Evolutionary conservation across 2,888 invertebrate genomes (phyloP).

Genomic region (Drosophila trichaetosa): DNA sequence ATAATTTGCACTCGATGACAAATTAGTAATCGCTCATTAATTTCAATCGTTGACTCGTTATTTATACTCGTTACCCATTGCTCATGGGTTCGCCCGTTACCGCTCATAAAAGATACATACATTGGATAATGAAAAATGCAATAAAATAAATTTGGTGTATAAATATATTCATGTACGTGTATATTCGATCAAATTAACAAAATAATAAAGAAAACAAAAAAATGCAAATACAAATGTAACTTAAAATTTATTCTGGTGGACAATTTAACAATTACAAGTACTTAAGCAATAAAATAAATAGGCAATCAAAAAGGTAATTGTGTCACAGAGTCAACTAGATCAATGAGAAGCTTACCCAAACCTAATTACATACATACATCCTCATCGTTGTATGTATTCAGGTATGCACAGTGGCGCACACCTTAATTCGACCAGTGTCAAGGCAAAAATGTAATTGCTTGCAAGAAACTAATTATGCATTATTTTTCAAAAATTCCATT

Average conservation of each 20-base stretch:
- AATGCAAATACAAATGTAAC: slow-evolving; percentile 52
- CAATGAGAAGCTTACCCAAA: slow-evolving; percentile 16
- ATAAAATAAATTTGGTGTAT: slow-evolving; percentile 2
- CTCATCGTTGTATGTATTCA: not conserved
- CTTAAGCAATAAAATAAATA: slow-evolving; percentile 45
- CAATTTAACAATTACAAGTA: slow-evolving; percentile 16
- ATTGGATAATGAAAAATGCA: slow-evolving; percentile 25
- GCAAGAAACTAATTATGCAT: too few relatives aligned
- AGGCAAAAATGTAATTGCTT: too few relatives aligned
- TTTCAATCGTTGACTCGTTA: not conserved
- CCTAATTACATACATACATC: not conserved
- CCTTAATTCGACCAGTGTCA: too few relatives aligned
- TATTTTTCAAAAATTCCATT: too few relatives aligned
- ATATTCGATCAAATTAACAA: slow-evolving; percentile 17
- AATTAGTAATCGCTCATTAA: not conserved
- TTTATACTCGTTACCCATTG: slow-evolving; percentile 2
- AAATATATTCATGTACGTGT: slow-evolving; percentile 18
- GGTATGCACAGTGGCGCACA: too few relatives aligned
- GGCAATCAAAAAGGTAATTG: slow-evolving; percentile 18
- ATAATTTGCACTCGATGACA: not conserved
- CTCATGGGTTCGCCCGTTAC: too few relatives aligned
- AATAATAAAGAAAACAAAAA: slow-evolving; percentile 22
- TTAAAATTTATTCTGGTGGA: slow-evolving; percentile 16
- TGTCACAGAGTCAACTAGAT: slow-evolving; percentile 13
- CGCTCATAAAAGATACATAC: not conserved